These are phyloP conservation scores for Girardinus metallicus DNA, from an alignment of 2,797 vertebrate genomes.

Conservation along the genomic window DNA sequence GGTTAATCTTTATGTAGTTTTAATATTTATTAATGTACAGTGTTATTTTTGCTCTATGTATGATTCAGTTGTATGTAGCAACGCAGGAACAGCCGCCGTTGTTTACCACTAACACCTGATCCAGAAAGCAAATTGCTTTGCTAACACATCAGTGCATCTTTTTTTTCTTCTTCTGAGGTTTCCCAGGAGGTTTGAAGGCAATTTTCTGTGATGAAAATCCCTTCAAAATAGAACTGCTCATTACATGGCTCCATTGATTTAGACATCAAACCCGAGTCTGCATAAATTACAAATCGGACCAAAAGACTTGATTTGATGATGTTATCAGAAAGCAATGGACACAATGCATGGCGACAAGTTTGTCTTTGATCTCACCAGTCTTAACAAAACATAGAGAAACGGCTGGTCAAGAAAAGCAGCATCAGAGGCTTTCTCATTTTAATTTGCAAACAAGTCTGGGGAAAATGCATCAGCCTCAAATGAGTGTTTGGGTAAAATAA, in stretches of 20 bases:
- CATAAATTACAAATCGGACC: constrained; percentile 5
- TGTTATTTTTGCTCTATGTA: neutral
- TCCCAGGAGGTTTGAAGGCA: constrained; percentile 31
- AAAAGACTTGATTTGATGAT: neutral
- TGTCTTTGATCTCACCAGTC: neutral
- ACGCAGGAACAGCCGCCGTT: constrained; percentile 19
- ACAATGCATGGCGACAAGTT: neutral
- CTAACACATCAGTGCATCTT: constrained; percentile 25
- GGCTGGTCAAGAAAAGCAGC: neutral
- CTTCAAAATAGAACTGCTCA: constrained; percentile 26
- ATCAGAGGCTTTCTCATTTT: neutral
- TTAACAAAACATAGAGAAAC: neutral
- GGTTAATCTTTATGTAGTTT: neutral
- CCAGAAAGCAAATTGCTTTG: constrained; percentile 35
- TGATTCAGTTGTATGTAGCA: constrained; percentile 21
- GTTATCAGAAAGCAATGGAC: neutral
- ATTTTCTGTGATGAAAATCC: constrained; percentile 42
- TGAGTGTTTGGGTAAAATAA: neutral
- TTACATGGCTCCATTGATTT: constrained; percentile 38
- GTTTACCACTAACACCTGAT: constrained; percentile 53
- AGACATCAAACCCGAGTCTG: constrained; percentile 11
- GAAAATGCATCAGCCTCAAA: neutral
- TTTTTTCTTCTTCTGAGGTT: constrained; percentile 7
- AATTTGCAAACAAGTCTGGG: neutral
- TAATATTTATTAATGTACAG: neutral